phyloP scores from a whole-genome alignment of 2,797 vertebrate species.

The Melanotaenia pygmaea region DNA sequence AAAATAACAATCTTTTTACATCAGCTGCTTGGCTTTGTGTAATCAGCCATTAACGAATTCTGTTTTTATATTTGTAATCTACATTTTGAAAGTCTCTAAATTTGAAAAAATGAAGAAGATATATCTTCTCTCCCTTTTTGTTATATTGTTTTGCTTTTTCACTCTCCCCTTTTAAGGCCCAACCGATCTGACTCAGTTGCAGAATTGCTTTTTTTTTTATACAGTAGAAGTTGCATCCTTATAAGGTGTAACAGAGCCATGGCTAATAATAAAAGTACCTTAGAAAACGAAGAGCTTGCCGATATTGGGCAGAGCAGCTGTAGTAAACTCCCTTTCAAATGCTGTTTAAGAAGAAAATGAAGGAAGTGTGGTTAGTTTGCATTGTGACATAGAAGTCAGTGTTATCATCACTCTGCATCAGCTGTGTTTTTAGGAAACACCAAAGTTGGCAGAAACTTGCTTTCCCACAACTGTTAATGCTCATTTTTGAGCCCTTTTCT shows the following conservation, averaged over 20 bases:
- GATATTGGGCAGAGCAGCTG: conserved; percentile 17
- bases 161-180: conserved; percentile 39
- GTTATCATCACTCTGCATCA: not conserved
- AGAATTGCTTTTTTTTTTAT: conserved; percentile 35
- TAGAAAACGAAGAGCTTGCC: conserved; percentile 36
- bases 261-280: conserved; percentile 32
- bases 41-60: not conserved
- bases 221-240: conserved; percentile 37
- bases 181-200: conserved; percentile 29
- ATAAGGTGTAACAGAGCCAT: conserved; percentile 51
- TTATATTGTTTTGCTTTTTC: conserved; percentile 39
- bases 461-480: no score
- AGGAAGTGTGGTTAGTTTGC: conserved; percentile 7
- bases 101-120: not conserved
- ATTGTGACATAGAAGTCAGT: not conserved
- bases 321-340: conserved; percentile 19
- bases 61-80: not conserved
- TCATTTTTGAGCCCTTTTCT: not conserved
- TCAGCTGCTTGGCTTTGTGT: not conserved
- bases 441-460: no score
- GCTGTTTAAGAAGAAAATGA: not conserved
- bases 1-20: not conserved
- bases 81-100: not conserved
- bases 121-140: conserved; percentile 10
- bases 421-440: no score